Base-by-base conservation (phyloP, 2,797 vertebrate species). In the Meriones psammophilus region DNA sequence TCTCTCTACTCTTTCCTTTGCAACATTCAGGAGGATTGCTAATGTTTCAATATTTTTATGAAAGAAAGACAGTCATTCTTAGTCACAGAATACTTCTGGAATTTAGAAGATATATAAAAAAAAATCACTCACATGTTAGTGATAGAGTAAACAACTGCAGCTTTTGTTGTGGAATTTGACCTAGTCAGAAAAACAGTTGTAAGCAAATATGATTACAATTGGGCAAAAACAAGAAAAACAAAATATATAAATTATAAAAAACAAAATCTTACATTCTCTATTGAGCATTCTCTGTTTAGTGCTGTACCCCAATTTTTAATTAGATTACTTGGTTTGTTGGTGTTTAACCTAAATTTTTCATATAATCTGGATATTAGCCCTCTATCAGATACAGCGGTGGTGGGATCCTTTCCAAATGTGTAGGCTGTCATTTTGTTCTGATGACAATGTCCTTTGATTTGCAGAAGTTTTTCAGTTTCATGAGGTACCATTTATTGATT, bases 11-110 rank as follows among this genome's bases (percentile, higher is more conserved):
- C 84, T 58, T 6, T 60, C 2, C 5, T 80, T 2, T 73, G 12
- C 89, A 76, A 54, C n/a, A 81, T 91, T 93, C 58, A 89, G 74
- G 28, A 68, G 5, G 18, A 78, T 8, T 69, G 2, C 58, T 76
- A 85, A 79, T 3, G 58, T 66, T 36, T n/a, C 36, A 9, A 90
- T 28, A 14, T 6, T 85, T 78, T 10, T 42, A 10, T 60, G 36
- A 94, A 92, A 91, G 39, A 8, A 91, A 92, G 12, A 46, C 2
- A 46, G 8, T 71, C 9, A 5, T 50, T 96, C 36, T 28, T 66
- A 77, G 56, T 58, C 14, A 69, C 26, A 84, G 71, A 4, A 12
- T 36, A 15, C 54, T 94, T 94, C 89, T 92, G n/a, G 94, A 89
- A 39, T 88, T 86, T 85, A 66, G 68, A 18, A 58, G 56, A 58